A percentile compares a stretch with the other conserved stretches of the same genome.
phyloP scores from a whole-genome alignment of 2,797 vertebrate genomes.

The Gadopsis bispinosus region DNA sequence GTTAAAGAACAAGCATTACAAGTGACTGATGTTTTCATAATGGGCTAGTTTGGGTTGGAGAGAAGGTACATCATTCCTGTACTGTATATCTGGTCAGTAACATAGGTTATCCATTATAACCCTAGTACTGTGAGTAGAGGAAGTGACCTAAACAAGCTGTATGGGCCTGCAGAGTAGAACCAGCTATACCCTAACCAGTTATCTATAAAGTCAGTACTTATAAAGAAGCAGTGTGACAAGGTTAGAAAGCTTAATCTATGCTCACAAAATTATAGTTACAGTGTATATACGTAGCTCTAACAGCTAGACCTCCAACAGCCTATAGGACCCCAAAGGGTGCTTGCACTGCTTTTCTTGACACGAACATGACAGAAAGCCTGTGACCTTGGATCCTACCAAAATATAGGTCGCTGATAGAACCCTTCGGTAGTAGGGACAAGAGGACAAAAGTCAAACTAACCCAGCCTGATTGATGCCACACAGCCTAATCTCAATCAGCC shows the following conservation, averaged over 20 bases:
- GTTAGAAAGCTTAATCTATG: constrained; percentile 9
- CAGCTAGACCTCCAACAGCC: not conserved
- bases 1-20: constrained; percentile 64
- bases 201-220: not conserved
- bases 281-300: not conserved
- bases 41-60: constrained; percentile 21
- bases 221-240: not conserved
- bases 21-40: constrained; percentile 50
- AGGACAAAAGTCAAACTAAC: constrained; percentile 17
- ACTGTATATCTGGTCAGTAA: constrained; percentile 13
- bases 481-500: not conserved
- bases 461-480: constrained; percentile 4
- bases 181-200: not conserved
- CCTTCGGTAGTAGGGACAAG: not conserved
- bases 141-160: not conserved
- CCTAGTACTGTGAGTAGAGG: not conserved
- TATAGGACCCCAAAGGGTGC: not conserved
- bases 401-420: constrained; percentile 4
- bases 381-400: constrained; percentile 12
- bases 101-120: constrained; percentile 35
- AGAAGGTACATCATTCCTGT: constrained; percentile 24
- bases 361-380: constrained; percentile 1
- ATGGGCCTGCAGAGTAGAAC: not conserved
- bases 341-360: not conserved
- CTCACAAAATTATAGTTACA: constrained; percentile 5